Conservation (phyloP, 2,888 invertebrate genomes). For the Hirtodrosophila cameraria region DNA sequence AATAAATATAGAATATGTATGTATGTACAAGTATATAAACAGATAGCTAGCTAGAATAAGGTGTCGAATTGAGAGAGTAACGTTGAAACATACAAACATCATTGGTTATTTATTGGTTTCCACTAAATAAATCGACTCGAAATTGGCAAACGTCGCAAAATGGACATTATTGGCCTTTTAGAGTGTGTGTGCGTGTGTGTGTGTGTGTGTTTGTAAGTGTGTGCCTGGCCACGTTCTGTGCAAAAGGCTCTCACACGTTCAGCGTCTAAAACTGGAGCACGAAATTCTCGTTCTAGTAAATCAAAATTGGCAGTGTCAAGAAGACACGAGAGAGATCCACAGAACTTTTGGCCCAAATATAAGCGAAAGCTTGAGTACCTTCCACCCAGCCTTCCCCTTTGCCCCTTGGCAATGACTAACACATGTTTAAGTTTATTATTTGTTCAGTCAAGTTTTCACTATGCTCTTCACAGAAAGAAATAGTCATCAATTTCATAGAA, state of each 20-base stretch:
- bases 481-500: too few relatives aligned
- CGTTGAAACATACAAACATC: constrained; percentile 60
- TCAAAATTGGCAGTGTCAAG: constrained; percentile 50
- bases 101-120: constrained; percentile 79
- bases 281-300: constrained; percentile 34
- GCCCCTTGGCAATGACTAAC: constrained; percentile 22
- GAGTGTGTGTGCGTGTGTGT: neutral
- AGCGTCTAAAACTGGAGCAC: constrained; percentile 35
- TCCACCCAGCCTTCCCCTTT: constrained; percentile 49
- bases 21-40: constrained; percentile 7
- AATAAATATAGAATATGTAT: constrained; percentile 16
- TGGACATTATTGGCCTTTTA: constrained; percentile 73
- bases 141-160: constrained; percentile 78
- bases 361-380: constrained; percentile 51
- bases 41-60: constrained; percentile 27
- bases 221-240: constrained; percentile 29
- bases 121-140: constrained; percentile 77
- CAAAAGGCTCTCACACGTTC: constrained; percentile 14
- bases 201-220: too few relatives aligned
- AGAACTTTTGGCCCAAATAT: constrained; percentile 32
- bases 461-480: constrained; percentile 45
- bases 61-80: constrained; percentile 19
- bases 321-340: constrained; percentile 40
- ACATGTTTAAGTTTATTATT: constrained; percentile 68
- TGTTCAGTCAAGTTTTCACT: constrained; percentile 72